phyloP scores from a whole-genome alignment of 1,140 invertebrate genomes.

The Drosophila auraria region DNA sequence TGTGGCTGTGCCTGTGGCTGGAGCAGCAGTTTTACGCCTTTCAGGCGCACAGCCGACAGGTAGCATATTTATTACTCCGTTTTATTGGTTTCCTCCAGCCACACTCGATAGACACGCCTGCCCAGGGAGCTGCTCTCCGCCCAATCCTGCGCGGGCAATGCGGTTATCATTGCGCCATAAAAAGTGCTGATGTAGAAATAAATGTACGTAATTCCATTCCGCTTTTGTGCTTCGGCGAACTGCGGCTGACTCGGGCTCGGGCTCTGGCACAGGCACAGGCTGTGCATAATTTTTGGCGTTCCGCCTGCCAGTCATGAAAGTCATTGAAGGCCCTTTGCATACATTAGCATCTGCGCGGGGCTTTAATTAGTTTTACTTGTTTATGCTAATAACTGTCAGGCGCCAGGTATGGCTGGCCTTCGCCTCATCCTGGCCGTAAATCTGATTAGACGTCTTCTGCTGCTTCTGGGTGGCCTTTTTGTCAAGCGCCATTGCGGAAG shows the following conservation, averaged over 20 bases:
- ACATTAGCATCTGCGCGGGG: constrained; percentile 73
- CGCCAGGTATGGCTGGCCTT: neutral
- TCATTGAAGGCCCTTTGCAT: constrained; percentile 77
- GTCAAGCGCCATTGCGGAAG: constrained; percentile 48
- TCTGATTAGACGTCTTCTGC: constrained; percentile 64
- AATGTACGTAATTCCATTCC: constrained; percentile 74
- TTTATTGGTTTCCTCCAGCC: constrained; percentile 59
- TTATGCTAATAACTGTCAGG: constrained; percentile 62
- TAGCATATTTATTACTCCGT: constrained; percentile 74
- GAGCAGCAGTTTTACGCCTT: constrained; percentile 64
- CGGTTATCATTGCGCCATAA: constrained; percentile 65
- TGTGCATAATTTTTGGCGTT: constrained; percentile 55
- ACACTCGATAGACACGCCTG: constrained; percentile 34
- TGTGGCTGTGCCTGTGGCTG: constrained; percentile 34
- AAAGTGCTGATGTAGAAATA: constrained; percentile 77
- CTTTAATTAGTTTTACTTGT: constrained; percentile 82
- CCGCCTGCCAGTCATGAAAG: constrained; percentile 31
- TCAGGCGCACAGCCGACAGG: constrained; percentile 54
- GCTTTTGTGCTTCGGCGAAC: constrained; percentile 37
- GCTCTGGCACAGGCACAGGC: constrained; percentile 10
- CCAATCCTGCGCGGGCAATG: constrained; percentile 8
- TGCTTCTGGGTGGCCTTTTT: constrained; percentile 35
- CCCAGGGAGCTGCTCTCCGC: constrained; percentile 21
- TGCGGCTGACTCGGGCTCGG: constrained; percentile 11
- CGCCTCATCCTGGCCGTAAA: constrained; percentile 50